phyloP scores from a whole-genome alignment of 2,113 vertebrate genomes.

The Seriola aureovittata region DNA sequence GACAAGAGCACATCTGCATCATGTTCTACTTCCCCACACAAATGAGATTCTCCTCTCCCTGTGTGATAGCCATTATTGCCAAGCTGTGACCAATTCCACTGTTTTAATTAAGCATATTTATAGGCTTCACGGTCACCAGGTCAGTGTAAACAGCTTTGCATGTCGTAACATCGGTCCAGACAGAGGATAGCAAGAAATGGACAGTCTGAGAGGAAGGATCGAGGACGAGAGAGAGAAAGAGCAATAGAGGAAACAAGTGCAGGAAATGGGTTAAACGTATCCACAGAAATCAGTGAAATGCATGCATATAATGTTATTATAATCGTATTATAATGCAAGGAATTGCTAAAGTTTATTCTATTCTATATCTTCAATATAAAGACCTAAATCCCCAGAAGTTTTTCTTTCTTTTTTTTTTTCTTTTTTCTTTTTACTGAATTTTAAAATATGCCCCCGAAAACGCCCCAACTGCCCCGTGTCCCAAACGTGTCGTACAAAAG shows the following conservation, averaged over 20 bases:
- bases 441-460: conserved; percentile 69
- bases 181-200: conserved; percentile 33
- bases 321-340: conserved; percentile 2
- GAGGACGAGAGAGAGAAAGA: background rate
- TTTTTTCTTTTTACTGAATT: conserved; percentile 51
- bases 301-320: background rate
- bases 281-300: background rate
- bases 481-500: conserved; percentile 70
- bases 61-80: conserved; percentile 82
- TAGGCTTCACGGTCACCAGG: conserved; percentile 76
- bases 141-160: conserved; percentile 79
- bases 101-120: conserved; percentile 85
- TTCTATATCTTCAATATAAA: no score
- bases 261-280: conserved; percentile 12
- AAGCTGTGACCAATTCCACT: conserved; percentile 82
- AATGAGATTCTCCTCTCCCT: conserved; percentile 78
- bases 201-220: background rate
- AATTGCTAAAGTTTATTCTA: conserved; percentile 22
- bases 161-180: conserved; percentile 58
- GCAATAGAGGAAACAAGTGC: background rate
- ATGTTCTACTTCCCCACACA: conserved; percentile 77
- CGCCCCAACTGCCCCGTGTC: conserved; percentile 72
- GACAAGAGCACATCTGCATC: conserved; percentile 82
- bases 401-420: background rate
- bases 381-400: no score